phyloP scores from a whole-genome alignment of 2,888 invertebrate species.

The Hylaea fasciaria region DNA sequence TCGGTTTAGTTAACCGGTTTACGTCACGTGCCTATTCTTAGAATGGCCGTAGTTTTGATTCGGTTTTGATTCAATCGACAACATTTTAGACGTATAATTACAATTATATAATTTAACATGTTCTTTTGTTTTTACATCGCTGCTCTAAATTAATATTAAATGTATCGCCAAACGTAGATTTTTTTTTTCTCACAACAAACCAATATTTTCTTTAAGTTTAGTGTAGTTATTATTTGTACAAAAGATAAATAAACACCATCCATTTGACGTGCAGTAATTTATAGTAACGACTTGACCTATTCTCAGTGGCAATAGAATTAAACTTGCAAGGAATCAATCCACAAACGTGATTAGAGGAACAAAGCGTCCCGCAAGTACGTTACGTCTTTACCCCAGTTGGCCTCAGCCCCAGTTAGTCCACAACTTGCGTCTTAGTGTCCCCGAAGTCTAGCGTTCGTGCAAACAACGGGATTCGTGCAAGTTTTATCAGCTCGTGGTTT shows the following conservation, averaged over 20 bases:
- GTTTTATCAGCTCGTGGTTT: slow-evolving; percentile 38
- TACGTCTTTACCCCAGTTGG: slow-evolving; percentile 26
- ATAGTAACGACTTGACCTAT: too few relatives aligned
- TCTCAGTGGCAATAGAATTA: neutral
- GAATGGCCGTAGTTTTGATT: slow-evolving; percentile 10
- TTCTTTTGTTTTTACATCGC: too few relatives aligned
- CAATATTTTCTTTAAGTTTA: too few relatives aligned
- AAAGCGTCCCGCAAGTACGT: slow-evolving; percentile 8
- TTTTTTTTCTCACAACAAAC: too few relatives aligned
- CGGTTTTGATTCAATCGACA: neutral
- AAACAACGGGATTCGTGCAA: slow-evolving; percentile 36
- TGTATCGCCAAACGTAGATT: too few relatives aligned
- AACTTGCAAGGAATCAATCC: slow-evolving; percentile 9
- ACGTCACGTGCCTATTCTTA: slow-evolving; percentile 11
- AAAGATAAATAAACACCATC: too few relatives aligned
- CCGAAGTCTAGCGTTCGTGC: slow-evolving; percentile 27
- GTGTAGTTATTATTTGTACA: too few relatives aligned
- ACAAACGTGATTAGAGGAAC: slow-evolving; percentile 12
- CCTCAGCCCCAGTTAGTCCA: slow-evolving; percentile 24
- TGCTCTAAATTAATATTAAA: too few relatives aligned
- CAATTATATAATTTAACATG: too few relatives aligned
- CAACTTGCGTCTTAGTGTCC: slow-evolving; percentile 28
- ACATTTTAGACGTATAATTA: too few relatives aligned
- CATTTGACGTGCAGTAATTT: too few relatives aligned
- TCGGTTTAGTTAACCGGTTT: slow-evolving; percentile 33